Percentiles rank a stretch among this genome's conserved stretches.
Evolutionary conservation across 2,113 vertebrate species (phyloP).

Genomic region (Paralichthys olivaceus): DNA sequence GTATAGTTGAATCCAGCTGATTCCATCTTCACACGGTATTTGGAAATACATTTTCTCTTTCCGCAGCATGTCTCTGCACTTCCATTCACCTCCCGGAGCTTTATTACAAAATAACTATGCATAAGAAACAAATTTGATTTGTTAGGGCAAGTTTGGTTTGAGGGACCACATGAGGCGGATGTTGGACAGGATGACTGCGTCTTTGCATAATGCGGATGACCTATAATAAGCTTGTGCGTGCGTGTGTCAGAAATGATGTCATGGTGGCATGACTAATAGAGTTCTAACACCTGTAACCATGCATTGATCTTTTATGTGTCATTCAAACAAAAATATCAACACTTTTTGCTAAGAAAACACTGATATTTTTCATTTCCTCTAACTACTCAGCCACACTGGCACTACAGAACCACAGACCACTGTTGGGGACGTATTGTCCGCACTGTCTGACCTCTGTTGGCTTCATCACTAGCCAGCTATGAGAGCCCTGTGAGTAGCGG

Average conservation of each 20-base stretch:
- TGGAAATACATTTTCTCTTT: slow-evolving; percentile 48
- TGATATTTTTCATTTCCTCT: not conserved
- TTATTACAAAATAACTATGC: slow-evolving; percentile 40
- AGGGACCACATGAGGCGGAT: slow-evolving; percentile 6
- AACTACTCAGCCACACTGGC: slow-evolving; percentile 12
- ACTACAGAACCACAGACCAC: slow-evolving; percentile 10
- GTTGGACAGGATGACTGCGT: slow-evolving; percentile 46
- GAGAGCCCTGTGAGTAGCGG: slow-evolving; percentile 49
- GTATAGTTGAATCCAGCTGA: slow-evolving; percentile 25
- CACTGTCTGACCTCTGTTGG: slow-evolving; percentile 61
- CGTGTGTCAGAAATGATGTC: slow-evolving; percentile 64
- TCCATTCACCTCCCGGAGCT: slow-evolving; percentile 38
- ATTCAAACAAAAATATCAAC: not conserved
- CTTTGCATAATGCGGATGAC: slow-evolving; percentile 52
- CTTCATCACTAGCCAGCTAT: slow-evolving; percentile 56
- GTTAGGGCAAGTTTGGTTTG: not conserved
- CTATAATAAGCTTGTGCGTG: not conserved
- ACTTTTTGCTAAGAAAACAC: not conserved
- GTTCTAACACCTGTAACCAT: slow-evolving; percentile 26
- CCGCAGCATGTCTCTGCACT: slow-evolving; percentile 46
- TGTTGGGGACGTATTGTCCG: slow-evolving; percentile 44
- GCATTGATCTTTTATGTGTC: slow-evolving; percentile 5
- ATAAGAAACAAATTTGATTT: slow-evolving; percentile 38
- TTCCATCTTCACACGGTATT: slow-evolving; percentile 49
- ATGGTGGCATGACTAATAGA: slow-evolving; percentile 9